Percentiles rank a stretch among this genome's conserved stretches.
Evolutionary conservation across 2,113 vertebrate species (phyloP).

Genomic region (Ciconia boyciana): DNA sequence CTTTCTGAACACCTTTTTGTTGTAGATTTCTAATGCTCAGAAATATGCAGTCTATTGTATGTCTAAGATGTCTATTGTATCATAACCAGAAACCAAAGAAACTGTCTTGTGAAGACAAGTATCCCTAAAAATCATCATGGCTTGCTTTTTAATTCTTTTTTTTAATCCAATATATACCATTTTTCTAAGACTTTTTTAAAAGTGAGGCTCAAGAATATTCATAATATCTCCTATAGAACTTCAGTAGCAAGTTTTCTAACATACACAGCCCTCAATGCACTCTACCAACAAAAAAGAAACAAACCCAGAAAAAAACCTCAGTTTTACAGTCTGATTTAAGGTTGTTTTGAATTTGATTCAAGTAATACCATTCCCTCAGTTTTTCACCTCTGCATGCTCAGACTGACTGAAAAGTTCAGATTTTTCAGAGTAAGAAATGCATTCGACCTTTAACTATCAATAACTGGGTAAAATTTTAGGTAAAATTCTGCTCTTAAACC

Average conservation of each 20-base stretch:
- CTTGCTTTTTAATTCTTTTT: background rate
- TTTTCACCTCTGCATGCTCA: background rate
- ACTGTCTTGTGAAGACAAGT: background rate
- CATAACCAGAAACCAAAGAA: background rate
- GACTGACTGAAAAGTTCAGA: background rate
- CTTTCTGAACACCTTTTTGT: background rate
- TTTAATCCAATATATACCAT: background rate
- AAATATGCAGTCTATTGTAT: background rate
- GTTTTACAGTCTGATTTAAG: background rate
- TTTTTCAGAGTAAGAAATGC: background rate
- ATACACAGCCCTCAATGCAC: background rate
- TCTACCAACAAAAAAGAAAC: background rate
- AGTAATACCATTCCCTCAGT: background rate
- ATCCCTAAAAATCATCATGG: background rate
- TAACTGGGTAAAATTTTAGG: background rate
- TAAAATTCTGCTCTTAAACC: background rate
- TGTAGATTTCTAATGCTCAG: background rate
- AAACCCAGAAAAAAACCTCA: accelerated
- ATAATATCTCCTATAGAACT: background rate
- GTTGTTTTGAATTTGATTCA: background rate
- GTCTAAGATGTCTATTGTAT: background rate
- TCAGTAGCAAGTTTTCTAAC: background rate
- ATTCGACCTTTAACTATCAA: background rate
- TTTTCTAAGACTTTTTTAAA: background rate
- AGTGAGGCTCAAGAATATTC: background rate